These are phyloP conservation scores for Anguilla marmorata DNA, from an alignment of 2,797 vertebrate genomes.

Conservation along the genomic window DNA sequence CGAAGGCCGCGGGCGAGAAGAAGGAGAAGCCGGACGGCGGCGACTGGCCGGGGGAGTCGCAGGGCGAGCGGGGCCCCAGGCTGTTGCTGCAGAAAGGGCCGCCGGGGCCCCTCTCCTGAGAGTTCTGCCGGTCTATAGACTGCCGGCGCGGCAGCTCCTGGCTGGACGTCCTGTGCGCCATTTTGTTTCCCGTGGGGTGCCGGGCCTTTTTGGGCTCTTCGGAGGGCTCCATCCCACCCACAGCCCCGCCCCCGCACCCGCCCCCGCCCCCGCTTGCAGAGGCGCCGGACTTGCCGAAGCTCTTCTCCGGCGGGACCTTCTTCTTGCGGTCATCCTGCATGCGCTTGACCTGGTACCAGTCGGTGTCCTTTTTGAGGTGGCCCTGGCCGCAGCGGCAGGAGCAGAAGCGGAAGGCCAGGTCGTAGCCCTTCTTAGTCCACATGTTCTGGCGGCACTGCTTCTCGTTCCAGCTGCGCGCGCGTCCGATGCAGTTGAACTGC, in stretches of 20 bases:
- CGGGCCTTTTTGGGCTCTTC: constrained; percentile 90
- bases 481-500: constrained; percentile 98
- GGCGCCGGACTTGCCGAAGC: constrained; percentile 66
- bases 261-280: constrained; percentile 38
- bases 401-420: constrained; percentile 96
- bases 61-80: constrained; percentile 79
- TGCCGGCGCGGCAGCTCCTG: constrained; percentile 88
- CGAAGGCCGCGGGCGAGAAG: constrained; percentile 78
- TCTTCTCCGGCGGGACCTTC: constrained; percentile 80
- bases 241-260: constrained; percentile 41
- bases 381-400: constrained; percentile 97
- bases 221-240: constrained; percentile 61
- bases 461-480: constrained; percentile 97
- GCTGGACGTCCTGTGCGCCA: constrained; percentile 76
- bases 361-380: constrained; percentile 96
- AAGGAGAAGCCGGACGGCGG: constrained; percentile 87
- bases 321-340: constrained; percentile 96
- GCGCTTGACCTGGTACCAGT: constrained; percentile 97
- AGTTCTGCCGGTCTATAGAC: constrained; percentile 92
- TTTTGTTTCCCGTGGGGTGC: constrained; percentile 67
- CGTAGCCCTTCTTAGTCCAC: constrained; percentile 99
- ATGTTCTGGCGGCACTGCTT: constrained; percentile 99
- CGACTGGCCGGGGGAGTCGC: constrained; percentile 88
- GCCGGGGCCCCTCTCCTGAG: constrained; percentile 77
- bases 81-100: constrained; percentile 51